Base-by-base conservation (phyloP, 2,113 vertebrate genomes). In the Spheniscus mendiculus region DNA sequence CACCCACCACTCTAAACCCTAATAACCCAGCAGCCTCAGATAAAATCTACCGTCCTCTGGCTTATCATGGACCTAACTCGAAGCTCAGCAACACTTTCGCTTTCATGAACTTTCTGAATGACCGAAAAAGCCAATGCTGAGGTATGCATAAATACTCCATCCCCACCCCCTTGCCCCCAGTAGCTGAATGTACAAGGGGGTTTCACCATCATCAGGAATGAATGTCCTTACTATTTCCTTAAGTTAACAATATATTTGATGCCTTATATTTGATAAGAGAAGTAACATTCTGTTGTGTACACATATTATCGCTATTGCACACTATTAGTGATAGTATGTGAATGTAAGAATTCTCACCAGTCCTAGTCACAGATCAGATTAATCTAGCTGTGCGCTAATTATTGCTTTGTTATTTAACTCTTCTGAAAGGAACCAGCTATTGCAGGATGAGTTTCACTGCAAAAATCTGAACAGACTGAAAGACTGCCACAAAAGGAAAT, bases 251-350 rank as follows among this genome's bases (percentile, higher is more conserved):
- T 63, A 11, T 69, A 69, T 65, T 42, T 83, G 36, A n/a, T 84
- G 49, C 15, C 30, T 79, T 58, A 8, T 34, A 8, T 52, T 80
- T 82, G 34, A 18, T 52, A 74, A 78, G 15, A 65, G 36, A 80
- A 62, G 29, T 50, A 40, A 77, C 26, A 4, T 80, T 81, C 56
- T 84, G 45, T 58, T 45, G 29, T 34, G 36, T 52, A 74, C 15
- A 5, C 2, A 0, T 45, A 26, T 63, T 74, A 42, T 20, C 0
- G 0, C 15, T 91, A 14, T 53, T 56, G n/a, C 12, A 36, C 10
- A 6, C 22, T 49, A 32, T 15, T 29, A 50, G 29, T 30, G 19
- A 30, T 34, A 50, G 44, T 10, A 36, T 29, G 58, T 0, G 0
- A 56, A 30, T 69, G 15, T 36, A 88, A 22, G 50, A 94, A 80